These are phyloP conservation scores for Luperina testacea DNA, from an alignment of 2,888 invertebrate genomes.

Conservation along the genomic window DNA sequence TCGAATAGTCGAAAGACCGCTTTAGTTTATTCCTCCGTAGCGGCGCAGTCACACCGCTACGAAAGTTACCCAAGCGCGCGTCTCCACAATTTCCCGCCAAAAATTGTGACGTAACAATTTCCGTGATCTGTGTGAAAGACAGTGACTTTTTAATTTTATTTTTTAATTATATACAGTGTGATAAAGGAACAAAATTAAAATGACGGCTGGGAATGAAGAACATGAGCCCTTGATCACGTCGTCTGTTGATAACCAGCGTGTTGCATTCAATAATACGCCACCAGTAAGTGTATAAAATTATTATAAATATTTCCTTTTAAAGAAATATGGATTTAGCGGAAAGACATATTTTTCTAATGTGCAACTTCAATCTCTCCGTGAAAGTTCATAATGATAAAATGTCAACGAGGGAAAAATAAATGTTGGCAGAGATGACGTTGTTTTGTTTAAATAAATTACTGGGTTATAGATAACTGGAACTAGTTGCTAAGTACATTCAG, in stretches of 20 bases:
- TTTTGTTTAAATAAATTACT: conserved; percentile 18
- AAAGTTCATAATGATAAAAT: not conserved
- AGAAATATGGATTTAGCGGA: not conserved
- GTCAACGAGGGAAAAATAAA: not conserved
- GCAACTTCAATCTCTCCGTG: not conserved
- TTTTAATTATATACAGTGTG: conserved; percentile 54
- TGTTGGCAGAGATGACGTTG: not conserved
- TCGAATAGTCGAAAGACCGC: conserved; percentile 60
- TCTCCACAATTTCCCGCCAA: conserved; percentile 70
- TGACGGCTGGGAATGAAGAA: conserved; percentile 87
- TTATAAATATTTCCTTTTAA: not conserved
- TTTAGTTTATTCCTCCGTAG: conserved; percentile 57
- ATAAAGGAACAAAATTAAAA: conserved; percentile 68
- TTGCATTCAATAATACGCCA: conserved; percentile 82
- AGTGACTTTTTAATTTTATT: conserved; percentile 63
- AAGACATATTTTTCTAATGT: not conserved
- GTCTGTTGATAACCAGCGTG: conserved; percentile 86
- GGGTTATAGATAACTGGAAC: conserved; percentile 11
- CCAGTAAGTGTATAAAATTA: conserved; percentile 73
- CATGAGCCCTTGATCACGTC: conserved; percentile 87
- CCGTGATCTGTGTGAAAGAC: conserved; percentile 67
- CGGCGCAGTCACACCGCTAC: conserved; percentile 57
- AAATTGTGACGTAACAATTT: conserved; percentile 59
- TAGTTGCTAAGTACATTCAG: conserved; percentile 11
- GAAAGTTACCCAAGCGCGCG: conserved; percentile 51